Evolutionary conservation across 2,797 vertebrate genomes (phyloP).

Genomic region (Morelia viridis): DNA sequence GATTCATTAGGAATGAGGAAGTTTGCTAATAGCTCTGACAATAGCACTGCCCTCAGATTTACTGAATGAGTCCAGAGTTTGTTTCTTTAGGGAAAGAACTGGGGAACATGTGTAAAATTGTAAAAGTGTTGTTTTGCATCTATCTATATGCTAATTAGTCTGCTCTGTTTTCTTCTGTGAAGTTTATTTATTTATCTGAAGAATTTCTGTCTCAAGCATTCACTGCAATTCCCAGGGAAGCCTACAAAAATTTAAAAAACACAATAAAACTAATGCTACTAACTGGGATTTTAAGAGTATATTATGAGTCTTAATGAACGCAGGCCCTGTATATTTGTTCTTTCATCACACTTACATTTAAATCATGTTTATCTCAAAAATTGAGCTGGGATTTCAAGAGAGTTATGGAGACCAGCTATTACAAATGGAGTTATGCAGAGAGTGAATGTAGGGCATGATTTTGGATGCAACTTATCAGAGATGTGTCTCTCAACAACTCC

Average conservation of each 20-base stretch:
- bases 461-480: background rate
- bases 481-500: background rate
- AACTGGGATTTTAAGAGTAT: background rate
- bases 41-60: background rate
- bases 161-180: background rate
- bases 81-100: constrained; percentile 10
- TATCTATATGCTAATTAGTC: background rate
- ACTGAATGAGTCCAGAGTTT: background rate
- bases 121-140: background rate
- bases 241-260: background rate
- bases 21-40: constrained; percentile 5
- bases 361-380: background rate
- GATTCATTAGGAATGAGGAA: constrained; percentile 16
- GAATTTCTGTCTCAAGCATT: background rate
- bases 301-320: background rate
- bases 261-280: background rate
- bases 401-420: background rate
- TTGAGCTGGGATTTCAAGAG: background rate
- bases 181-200: background rate
- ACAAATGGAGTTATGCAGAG: background rate
- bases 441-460: background rate
- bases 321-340: background rate
- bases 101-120: background rate
- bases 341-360: background rate
- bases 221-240: background rate